phyloP scores from a whole-genome alignment of 2,113 vertebrate genomes.

The Myotis brandtii region DNA sequence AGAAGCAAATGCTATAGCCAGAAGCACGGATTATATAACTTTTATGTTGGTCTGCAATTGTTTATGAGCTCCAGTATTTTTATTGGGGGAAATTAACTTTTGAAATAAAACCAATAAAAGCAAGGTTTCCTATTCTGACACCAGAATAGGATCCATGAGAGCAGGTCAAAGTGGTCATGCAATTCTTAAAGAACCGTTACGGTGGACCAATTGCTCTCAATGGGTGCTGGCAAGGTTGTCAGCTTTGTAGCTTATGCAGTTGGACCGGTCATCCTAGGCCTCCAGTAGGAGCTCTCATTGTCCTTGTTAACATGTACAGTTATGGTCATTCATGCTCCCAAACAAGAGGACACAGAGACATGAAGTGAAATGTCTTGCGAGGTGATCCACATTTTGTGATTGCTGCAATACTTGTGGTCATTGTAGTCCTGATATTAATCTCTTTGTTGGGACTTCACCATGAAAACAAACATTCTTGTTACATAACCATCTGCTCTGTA shows the following conservation, averaged over 20 bases:
- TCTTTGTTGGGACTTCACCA: conserved; percentile 91
- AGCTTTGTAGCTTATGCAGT: conserved; percentile 93
- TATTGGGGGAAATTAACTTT: conserved; percentile 93
- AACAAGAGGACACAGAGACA: conserved; percentile 91
- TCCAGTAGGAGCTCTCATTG: conserved; percentile 23
- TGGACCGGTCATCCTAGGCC: conserved; percentile 90
- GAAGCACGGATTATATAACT: conserved; percentile 91
- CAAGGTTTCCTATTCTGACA: conserved; percentile 88
- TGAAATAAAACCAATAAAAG: conserved; percentile 87
- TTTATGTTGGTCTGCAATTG: conserved; percentile 91
- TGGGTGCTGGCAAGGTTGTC: conserved; percentile 90
- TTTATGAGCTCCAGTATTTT: conserved; percentile 94
- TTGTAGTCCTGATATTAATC: conserved; percentile 91
- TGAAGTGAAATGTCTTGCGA: conserved; percentile 89
- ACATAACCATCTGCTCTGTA: conserved; percentile 93
- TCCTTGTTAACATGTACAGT: conserved; percentile 87
- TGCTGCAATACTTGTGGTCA: conserved; percentile 89
- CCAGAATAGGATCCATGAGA: conserved; percentile 91
- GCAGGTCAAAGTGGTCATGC: conserved; percentile 92
- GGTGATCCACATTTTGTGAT: conserved; percentile 91
- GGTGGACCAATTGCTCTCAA: conserved; percentile 91
- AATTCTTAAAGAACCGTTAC: conserved; percentile 93
- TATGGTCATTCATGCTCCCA: conserved; percentile 88
- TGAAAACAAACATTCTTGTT: conserved; percentile 93
- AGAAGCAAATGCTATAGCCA: conserved; percentile 86